phyloP scores from a whole-genome alignment of 2,888 invertebrate species.

The Xanthorhoe designata region DNA sequence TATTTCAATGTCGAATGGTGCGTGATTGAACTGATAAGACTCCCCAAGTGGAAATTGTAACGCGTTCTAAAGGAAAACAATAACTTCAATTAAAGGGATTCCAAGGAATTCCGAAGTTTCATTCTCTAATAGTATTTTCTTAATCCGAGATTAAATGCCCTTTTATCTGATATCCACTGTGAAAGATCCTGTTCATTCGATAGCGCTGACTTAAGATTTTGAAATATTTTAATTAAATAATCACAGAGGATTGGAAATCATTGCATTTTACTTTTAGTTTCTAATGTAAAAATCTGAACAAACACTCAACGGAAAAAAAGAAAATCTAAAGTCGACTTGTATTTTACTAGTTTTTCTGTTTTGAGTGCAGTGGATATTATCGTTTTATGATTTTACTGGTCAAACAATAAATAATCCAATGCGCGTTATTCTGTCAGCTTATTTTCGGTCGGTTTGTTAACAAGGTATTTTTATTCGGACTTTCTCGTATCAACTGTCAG shows the following conservation, averaged over 20 bases:
- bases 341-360: no score
- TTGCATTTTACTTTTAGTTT: background rate
- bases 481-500: no score
- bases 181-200: conserved; percentile 16
- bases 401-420: no score
- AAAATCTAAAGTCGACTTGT: no score
- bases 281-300: no score
- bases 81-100: conserved; percentile 64
- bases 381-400: no score
- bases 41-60: conserved; percentile 43
- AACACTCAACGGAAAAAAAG: no score
- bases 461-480: no score
- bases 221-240: background rate
- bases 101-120: conserved; percentile 48
- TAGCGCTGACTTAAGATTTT: background rate
- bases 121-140: conserved; percentile 38
- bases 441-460: no score
- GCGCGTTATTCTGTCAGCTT: no score
- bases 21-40: conserved; percentile 65
- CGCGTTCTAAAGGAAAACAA: conserved; percentile 60
- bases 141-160: conserved; percentile 31
- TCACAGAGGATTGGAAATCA: no score
- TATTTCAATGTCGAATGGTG: conserved; percentile 59
- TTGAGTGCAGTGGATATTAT: no score
- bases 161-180: conserved; percentile 17